Evolutionary conservation across 2,797 vertebrate genomes (phyloP), one percentile per base, ranked within the genome.

Genomic region (Pogoniulus pusillus): DNA sequence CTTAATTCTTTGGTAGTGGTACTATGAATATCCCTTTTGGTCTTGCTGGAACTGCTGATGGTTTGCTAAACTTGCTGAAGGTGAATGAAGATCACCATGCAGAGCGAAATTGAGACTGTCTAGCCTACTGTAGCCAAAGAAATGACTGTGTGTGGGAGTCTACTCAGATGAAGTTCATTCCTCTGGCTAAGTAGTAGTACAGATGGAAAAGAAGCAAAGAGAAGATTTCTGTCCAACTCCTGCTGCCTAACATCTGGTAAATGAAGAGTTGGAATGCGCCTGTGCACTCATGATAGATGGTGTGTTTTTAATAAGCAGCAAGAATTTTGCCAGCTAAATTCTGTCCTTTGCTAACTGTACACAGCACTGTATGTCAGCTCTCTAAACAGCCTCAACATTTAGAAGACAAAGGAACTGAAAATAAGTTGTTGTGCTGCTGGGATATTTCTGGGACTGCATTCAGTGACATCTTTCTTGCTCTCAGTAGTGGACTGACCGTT

Each of bases 241-340:
- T 86, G 63, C 89, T 88, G 90, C 37, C 19, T 77, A 69, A 80
- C 91, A 93, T 93, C 86, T 89, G 91, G 69, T 85, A 80, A 86
- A 92, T 0, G 12, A 57, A 73, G 64, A 34, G 9, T 9, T 90
- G 81, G 83, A 90, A 84, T 59, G 65, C 0, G 45, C 19, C 51
- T 81, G 37, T 78, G 62, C 24, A 17, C 3, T 79, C 65, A 20
- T 75, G 85, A 91, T 65, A 65, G 23, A 79, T 75, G 35, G 37
- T 71, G 78, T 91, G 75, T 60, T 90, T 92, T 88, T 87, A 94
- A 89, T 95, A 90, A 92, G 82, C 47, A 29, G 75, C 18, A 82
- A 89, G 65, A 77, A 23, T 49, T 91, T 90, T 88, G 83, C 81
- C 86, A 84, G 75, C 62, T 65, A 80, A 77, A 71, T 80, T 84